Percentiles rank a stretch among this genome's conserved stretches.
Evolutionary conservation across 2,888 invertebrate species (phyloP).

Genomic region (Megalurothrips usitatus): DNA sequence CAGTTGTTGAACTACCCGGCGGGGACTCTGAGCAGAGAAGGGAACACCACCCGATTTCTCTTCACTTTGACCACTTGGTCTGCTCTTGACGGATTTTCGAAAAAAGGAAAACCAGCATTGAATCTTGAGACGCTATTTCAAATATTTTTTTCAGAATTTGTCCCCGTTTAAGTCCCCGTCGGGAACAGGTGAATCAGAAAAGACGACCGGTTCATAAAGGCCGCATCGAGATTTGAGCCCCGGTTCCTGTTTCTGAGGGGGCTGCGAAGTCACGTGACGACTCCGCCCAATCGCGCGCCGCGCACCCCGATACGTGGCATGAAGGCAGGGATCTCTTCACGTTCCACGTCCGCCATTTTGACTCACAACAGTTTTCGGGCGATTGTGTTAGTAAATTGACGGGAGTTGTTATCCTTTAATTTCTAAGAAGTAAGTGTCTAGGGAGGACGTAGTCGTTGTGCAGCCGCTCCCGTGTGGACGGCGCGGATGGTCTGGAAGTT

Average conservation of each 20-base stretch:
- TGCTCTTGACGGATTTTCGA: not conserved
- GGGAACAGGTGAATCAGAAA: not conserved
- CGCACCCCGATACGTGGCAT: constrained; percentile 69
- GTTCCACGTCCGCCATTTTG: constrained; percentile 77
- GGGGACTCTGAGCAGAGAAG: not conserved
- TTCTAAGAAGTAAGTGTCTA: constrained; percentile 9
- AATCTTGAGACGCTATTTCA: not conserved
- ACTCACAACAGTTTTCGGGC: constrained; percentile 18
- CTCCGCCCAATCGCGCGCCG: not conserved
- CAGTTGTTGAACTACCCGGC: not conserved
- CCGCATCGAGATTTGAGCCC: not conserved
- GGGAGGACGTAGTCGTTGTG: not conserved
- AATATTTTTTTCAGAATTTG: too few species aligned
- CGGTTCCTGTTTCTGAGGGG: not conserved
- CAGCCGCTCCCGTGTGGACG: not conserved
- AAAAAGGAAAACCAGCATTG: not conserved
- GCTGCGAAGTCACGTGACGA: not conserved
- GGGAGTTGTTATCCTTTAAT: not conserved
- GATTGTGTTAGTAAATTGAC: constrained; percentile 26
- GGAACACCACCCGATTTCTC: not conserved
- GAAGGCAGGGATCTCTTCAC: constrained; percentile 59
- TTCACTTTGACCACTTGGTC: not conserved
- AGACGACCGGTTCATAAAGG: not conserved
- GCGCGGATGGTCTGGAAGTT: not conserved
- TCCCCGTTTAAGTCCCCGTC: not conserved